Conservation (phyloP, 2,797 vertebrate genomes). For the Xenentodon cancila region DNA sequence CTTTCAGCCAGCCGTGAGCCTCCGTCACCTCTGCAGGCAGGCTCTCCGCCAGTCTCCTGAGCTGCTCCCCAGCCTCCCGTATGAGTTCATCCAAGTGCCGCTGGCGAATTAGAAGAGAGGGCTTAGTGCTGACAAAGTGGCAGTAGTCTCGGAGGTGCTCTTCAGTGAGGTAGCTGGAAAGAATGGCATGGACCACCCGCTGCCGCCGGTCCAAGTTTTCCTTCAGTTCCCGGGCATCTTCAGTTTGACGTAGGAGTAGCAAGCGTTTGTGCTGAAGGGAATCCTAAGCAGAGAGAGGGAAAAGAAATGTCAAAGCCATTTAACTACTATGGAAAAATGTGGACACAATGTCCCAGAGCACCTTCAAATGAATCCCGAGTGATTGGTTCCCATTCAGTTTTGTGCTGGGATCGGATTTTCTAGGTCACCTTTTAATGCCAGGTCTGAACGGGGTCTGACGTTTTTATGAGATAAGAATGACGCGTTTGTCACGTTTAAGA, state of each 20-base stretch:
- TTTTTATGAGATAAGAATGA: too few species aligned
- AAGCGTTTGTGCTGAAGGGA: constrained; percentile 88
- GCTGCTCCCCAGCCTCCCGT: constrained; percentile 89
- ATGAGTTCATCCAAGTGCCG: constrained; percentile 93
- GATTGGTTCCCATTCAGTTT: too few species aligned
- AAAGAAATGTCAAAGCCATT: neutral
- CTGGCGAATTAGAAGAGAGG: constrained; percentile 90
- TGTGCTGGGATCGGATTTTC: too few species aligned
- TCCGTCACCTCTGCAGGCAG: constrained; percentile 74
- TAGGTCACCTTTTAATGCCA: too few species aligned
- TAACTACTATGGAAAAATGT: too few species aligned
- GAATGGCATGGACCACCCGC: constrained; percentile 87
- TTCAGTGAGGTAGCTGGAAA: constrained; percentile 84
- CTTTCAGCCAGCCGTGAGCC: constrained; percentile 24
- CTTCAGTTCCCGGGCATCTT: constrained; percentile 94
- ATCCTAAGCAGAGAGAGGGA: constrained; percentile 74
- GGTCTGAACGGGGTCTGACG: too few species aligned
- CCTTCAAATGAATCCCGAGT: too few species aligned
- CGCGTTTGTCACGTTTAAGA: too few species aligned
- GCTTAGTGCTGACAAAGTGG: constrained; percentile 89
- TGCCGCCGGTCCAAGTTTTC: constrained; percentile 95
- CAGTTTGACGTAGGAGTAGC: constrained; percentile 89
- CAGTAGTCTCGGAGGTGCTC: constrained; percentile 90
- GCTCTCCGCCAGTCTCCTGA: constrained; percentile 86
- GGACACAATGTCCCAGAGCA: too few species aligned